Conservation (phyloP, 1,140 invertebrate genomes). For the Aphidius gifuensis region DNA sequence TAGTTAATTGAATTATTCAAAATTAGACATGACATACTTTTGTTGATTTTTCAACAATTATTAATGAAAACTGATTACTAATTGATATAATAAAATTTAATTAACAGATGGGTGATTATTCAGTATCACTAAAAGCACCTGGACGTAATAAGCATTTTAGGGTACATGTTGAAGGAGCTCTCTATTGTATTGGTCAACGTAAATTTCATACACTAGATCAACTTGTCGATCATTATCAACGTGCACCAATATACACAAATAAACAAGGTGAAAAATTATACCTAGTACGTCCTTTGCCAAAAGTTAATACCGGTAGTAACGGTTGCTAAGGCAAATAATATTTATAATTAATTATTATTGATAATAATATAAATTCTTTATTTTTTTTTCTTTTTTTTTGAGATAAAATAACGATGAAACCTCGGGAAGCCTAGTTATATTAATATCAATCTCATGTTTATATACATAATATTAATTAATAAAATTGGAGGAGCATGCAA, state of each 20-base stretch:
- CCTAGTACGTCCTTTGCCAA: constrained; percentile 81
- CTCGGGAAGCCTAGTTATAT: constrained; percentile 45
- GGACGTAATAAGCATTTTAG: constrained; percentile 98
- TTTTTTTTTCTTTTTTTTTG: too few species aligned
- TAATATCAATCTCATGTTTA: constrained; percentile 50
- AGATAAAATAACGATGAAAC: constrained; percentile 29
- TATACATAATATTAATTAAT: constrained; percentile 50
- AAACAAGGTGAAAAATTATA: constrained; percentile 92
- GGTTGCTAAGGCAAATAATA: constrained; percentile 48
- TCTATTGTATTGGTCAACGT: constrained; percentile 96
- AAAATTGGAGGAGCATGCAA: constrained; percentile 39
- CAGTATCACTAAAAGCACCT: constrained; percentile 95
- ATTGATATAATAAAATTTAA: constrained; percentile 9
- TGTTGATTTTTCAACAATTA: background rate
- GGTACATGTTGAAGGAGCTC: constrained; percentile 90
- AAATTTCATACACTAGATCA: constrained; percentile 95
- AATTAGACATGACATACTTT: constrained; percentile 4
- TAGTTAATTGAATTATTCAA: constrained; percentile 5
- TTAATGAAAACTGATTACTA: background rate
- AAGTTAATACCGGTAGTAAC: constrained; percentile 58
- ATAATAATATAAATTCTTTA: background rate
- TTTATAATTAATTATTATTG: background rate
- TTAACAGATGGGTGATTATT: constrained; percentile 93
- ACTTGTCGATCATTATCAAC: constrained; percentile 96
- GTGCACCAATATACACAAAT: constrained; percentile 97